phyloP scores from a whole-genome alignment of 2,113 vertebrate genomes.

The Steatornis caripensis region DNA sequence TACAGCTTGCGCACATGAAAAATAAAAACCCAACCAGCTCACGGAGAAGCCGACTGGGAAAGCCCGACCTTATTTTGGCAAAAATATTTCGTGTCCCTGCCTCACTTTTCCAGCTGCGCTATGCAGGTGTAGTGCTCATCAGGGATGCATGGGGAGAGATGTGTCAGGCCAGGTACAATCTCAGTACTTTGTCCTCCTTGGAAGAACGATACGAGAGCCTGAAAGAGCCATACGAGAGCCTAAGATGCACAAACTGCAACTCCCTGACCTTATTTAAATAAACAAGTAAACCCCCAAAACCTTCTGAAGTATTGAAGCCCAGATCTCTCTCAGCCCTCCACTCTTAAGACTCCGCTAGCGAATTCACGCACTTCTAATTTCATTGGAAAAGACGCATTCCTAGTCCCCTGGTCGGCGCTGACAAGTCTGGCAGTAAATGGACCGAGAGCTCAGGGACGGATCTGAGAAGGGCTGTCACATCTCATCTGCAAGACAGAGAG shows the following conservation, averaged over 20 bases:
- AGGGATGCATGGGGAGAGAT: background rate
- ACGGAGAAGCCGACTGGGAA: background rate
- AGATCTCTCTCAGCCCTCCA: background rate
- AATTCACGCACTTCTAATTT: background rate
- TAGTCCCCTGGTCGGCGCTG: accelerated
- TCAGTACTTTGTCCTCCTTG: accelerated
- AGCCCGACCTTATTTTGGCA: background rate
- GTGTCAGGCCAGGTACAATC: background rate
- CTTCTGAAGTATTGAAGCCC: background rate
- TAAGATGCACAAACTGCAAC: background rate
- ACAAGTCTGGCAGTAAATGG: background rate
- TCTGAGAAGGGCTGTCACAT: background rate
- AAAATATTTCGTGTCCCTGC: background rate
- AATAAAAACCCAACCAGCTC: background rate
- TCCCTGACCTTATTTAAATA: background rate
- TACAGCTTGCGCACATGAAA: background rate
- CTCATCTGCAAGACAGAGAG: background rate
- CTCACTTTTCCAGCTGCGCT: background rate
- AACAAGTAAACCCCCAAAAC: background rate
- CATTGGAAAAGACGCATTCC: background rate
- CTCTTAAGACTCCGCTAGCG: background rate
- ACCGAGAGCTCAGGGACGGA: background rate
- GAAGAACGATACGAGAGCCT: accelerated
- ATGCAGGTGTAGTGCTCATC: background rate
- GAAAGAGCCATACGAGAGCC: background rate